Evolutionary conservation across 2,797 vertebrate species (phyloP).

Genomic region (Sebastes matsubarae): DNA sequence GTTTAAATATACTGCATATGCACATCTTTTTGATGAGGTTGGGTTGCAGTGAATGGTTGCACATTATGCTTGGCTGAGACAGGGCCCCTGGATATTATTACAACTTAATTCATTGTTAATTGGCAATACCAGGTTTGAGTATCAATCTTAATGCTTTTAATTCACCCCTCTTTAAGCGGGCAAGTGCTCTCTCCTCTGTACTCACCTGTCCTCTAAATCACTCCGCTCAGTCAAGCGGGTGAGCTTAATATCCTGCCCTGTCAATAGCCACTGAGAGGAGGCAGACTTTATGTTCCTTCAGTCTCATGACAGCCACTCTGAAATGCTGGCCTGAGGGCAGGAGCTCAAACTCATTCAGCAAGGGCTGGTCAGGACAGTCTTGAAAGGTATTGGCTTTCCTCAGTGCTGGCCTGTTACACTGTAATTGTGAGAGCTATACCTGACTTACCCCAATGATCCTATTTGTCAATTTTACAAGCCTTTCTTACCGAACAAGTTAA

Average conservation of each 20-base stretch:
- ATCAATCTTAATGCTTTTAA: constrained; percentile 47
- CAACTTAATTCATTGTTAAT: constrained; percentile 36
- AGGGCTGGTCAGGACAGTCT: constrained; percentile 27
- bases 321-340: constrained; percentile 56
- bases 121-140: constrained; percentile 16
- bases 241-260: constrained; percentile 58
- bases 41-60: background rate
- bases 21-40: background rate
- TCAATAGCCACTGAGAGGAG: constrained; percentile 51
- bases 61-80: background rate
- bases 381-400: constrained; percentile 40
- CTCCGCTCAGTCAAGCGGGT: constrained; percentile 34
- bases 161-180: constrained; percentile 20
- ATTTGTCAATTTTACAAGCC: constrained; percentile 44
- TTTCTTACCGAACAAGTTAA: constrained; percentile 34
- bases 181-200: constrained; percentile 22
- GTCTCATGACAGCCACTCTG: constrained; percentile 64
- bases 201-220: constrained; percentile 57
- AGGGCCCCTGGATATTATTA: constrained; percentile 7
- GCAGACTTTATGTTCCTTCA: constrained; percentile 49
- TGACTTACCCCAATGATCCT: constrained; percentile 42
- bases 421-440: constrained; percentile 48
- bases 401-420: constrained; percentile 33
- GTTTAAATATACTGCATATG: too few species aligned
- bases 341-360: constrained; percentile 52